These are phyloP conservation scores for Odontamblyopus lacepedii DNA, from an alignment of 2,797 vertebrate genomes.

Conservation along the genomic window DNA sequence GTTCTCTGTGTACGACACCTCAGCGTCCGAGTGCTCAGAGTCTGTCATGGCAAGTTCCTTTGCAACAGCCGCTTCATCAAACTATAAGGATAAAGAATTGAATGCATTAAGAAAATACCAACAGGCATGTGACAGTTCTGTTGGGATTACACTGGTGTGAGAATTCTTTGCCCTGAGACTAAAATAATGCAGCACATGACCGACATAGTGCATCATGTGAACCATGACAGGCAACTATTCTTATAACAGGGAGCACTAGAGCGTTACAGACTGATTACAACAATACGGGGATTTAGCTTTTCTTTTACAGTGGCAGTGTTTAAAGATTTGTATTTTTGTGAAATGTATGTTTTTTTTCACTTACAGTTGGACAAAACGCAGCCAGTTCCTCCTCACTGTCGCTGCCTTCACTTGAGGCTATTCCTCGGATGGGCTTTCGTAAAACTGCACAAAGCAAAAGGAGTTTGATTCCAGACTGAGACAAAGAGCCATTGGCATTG, in stretches of 20 bases:
- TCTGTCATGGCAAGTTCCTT: constrained; percentile 92
- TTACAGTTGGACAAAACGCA: constrained; percentile 94
- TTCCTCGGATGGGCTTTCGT: constrained; percentile 70
- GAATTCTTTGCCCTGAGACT: background rate
- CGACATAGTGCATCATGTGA: constrained; percentile 9
- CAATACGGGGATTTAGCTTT: background rate
- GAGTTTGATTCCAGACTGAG: background rate
- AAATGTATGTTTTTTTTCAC: constrained; percentile 2
- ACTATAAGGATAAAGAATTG: constrained; percentile 68
- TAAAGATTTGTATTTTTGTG: background rate
- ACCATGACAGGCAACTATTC: background rate
- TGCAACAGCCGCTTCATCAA: constrained; percentile 88
- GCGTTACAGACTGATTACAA: background rate
- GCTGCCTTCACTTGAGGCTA: constrained; percentile 75
- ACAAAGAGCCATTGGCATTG: background rate
- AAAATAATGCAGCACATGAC: constrained; percentile 9
- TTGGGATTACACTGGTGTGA: background rate
- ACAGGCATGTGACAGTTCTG: background rate
- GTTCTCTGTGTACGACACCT: constrained; percentile 94
- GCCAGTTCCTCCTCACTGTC: constrained; percentile 97
- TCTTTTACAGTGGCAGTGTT: background rate
- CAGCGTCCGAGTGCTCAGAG: constrained; percentile 95
- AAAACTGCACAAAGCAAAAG: constrained; percentile 78
- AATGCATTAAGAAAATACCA: background rate
- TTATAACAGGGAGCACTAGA: background rate